phyloP scores from a whole-genome alignment of 2,113 vertebrate genomes.

The Rhinopithecus roxellana region DNA sequence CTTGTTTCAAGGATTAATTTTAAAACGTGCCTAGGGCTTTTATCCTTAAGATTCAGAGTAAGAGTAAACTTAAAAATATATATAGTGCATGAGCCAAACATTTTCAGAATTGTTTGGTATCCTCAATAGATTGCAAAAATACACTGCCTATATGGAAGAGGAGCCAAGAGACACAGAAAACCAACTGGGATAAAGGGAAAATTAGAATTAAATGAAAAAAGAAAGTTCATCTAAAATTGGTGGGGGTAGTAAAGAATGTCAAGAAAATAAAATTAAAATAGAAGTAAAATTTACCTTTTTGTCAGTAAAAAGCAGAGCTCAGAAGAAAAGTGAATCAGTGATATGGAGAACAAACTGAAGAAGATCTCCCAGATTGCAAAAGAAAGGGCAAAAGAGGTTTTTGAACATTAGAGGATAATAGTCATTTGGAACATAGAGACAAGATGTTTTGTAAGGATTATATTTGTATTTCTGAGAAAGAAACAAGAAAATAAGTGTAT shows the following conservation, averaged over 20 bases:
- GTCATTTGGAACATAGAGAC: not conserved
- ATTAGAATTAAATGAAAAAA: not conserved
- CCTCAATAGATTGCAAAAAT: not conserved
- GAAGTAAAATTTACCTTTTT: not conserved
- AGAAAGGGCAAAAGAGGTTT: not conserved
- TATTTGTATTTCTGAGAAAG: not conserved
- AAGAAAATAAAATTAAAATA: not conserved
- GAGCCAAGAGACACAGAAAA: not conserved
- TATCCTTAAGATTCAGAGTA: not conserved
- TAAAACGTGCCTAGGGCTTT: not conserved
- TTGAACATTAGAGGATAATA: not conserved
- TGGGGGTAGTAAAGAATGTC: not conserved
- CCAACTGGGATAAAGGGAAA: not conserved
- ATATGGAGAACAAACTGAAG: not conserved
- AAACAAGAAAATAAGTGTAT: not conserved
- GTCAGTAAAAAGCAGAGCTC: not conserved
- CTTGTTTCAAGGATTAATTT: not conserved
- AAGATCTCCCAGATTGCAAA: not conserved
- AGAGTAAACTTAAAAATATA: not conserved
- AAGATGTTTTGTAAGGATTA: not conserved
- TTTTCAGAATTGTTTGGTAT: not conserved
- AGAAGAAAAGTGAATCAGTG: not conserved
- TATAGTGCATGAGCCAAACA: not conserved
- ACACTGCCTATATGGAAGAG: not conserved
- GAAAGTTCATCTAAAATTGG: not conserved